Conservation (phyloP, 2,888 invertebrate genomes). For the Dioctria linearis region DNA sequence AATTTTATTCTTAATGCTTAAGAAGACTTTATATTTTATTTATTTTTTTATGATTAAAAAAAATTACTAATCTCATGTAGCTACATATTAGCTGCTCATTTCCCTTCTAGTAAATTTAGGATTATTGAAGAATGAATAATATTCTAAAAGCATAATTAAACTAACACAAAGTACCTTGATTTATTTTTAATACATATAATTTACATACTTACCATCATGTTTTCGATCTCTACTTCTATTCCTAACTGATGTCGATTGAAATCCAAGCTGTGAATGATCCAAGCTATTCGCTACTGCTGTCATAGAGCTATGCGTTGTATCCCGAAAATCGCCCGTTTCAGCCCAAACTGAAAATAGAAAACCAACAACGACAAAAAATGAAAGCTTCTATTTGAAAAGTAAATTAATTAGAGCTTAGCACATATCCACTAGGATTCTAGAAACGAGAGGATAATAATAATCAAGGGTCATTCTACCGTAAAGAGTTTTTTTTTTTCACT, state of each 20-base stretch:
- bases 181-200: background rate
- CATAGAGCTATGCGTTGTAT: constrained; percentile 81
- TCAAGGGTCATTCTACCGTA: constrained; percentile 42
- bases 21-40: too few species aligned
- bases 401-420: constrained; percentile 50
- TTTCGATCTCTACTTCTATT: constrained; percentile 76
- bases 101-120: too few species aligned
- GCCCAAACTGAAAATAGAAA: constrained; percentile 85
- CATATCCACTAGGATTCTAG: constrained; percentile 16
- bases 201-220: constrained; percentile 74
- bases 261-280: constrained; percentile 80
- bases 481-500: constrained; percentile 32
- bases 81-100: too few species aligned
- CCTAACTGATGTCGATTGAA: constrained; percentile 77
- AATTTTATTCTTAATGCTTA: too few species aligned
- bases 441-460: constrained; percentile 33
- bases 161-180: too few species aligned
- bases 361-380: constrained; percentile 58
- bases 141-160: too few species aligned
- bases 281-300: constrained; percentile 77
- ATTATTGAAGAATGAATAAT: too few species aligned
- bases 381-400: constrained; percentile 56
- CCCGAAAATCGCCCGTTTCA: constrained; percentile 89
- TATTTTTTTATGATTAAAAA: too few species aligned
- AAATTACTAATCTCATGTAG: too few species aligned